Evolutionary conservation across 2,888 invertebrate genomes (phyloP), one percentile per base, ranked within the genome.

Genomic region (Sycophila texana): DNA sequence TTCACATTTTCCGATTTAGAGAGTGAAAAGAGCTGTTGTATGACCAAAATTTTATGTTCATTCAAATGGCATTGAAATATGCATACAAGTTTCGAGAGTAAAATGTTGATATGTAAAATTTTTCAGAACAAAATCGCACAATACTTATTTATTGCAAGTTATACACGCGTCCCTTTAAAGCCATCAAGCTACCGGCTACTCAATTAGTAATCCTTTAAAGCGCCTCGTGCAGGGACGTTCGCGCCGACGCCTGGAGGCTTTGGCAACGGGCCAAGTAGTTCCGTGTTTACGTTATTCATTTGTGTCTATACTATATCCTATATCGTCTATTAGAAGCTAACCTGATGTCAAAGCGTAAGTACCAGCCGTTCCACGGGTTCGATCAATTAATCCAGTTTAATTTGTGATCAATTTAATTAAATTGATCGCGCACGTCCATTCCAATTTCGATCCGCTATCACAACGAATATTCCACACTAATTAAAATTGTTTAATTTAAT

Each of bases 181-280:
- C 60, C 26, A 26, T 60, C 60, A 22, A 7, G 60, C 10, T 60
- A 26, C 22, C 26, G 10, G 60, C 22, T 14, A 22, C 60, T 60
- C 60, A 60, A 60, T 60, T 60, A 60, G 60, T 60, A 60, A 60
- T 60, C 60, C 60, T 60, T 58, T 60, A 60, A 26, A 60, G 60
- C 20, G 22, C 26, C 60, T 60, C 60, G 22, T 60, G 26, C 26
- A 14, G 60, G 26, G 26, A 22, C n/a, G 53, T n/a, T 53, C 66
- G 14, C 65, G 20, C 65, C 39, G 26, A 65, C n/a, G 65, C 65
- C 65, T 7, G n/a, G 65, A 65, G 47, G 65, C 13, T 13, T 66
- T 51, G 66, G 66, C 13, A 66, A 53, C 49, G 20, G 55, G 60
- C 73, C 66, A 58, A 76, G 63, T 63, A 76, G 61, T 68, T 55